Evolutionary conservation across 2,797 vertebrate genomes (phyloP).

Genomic region (Morus bassanus): DNA sequence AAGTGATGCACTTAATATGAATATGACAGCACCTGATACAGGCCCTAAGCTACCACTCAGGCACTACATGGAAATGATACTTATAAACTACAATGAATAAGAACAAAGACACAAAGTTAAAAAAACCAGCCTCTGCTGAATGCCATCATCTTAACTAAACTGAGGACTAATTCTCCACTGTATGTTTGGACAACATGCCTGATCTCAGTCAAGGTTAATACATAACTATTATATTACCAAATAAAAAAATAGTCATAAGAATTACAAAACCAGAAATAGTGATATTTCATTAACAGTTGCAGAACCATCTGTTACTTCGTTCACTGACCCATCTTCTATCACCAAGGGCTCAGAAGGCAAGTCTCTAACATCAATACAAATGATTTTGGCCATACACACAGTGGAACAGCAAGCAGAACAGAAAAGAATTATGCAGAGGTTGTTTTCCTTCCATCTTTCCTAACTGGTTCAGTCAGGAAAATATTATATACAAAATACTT

Average conservation of each 20-base stretch:
- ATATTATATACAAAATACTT: not conserved
- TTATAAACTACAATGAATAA: not conserved
- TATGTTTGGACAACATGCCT: not conserved
- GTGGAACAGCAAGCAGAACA: not conserved
- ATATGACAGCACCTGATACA: not conserved
- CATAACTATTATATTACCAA: not conserved
- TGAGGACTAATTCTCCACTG: not conserved
- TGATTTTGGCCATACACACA: not conserved
- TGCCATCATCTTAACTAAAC: not conserved
- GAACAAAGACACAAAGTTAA: not conserved
- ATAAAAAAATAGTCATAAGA: not conserved
- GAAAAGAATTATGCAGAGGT: not conserved
- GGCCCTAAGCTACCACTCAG: not conserved
- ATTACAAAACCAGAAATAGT: not conserved
- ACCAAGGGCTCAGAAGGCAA: not conserved
- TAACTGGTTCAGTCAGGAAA: not conserved
- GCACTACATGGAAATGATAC: not conserved
- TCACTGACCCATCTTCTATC: not conserved
- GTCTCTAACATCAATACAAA: not conserved
- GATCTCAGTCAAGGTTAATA: not conserved
- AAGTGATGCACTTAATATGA: not conserved
- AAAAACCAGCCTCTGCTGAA: not conserved
- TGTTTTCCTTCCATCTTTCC: not conserved
- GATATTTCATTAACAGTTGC: not conserved
- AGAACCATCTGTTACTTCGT: not conserved